Base-by-base conservation (phyloP, 2,888 invertebrate genomes). In the Hypercompe scribonia region DNA sequence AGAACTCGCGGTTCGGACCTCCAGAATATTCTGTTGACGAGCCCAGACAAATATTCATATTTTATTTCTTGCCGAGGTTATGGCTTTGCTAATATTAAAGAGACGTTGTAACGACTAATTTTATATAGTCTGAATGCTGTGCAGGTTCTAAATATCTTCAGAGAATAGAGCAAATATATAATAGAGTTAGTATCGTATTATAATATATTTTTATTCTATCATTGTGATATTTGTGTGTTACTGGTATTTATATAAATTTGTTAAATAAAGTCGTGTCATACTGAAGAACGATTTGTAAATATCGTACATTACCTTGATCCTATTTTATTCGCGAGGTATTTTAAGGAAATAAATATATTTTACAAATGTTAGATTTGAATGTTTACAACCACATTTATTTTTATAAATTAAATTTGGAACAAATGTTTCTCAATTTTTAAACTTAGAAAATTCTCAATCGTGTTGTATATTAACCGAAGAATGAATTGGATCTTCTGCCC, bases 31-130 rank as follows among this genome's bases (percentile, higher is more conserved):
- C 85, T 88, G 89, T 89, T 90, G 89, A 89, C 87, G 88, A 88
- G 85, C 86, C 88, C 90, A 88, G 90, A 89, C 94, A 93, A 94
- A 95, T 93, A 94, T 94, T 94, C 93, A 95, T 95, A 94, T 94
- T 94, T 94, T 93, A 95, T 95, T 94, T 91, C 86, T 86, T 83
- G 82, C 86, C 82, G 84, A 82, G 83, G 85, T 88, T 92, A 90
- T 90, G 89, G 89, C 87, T 85, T 86, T 87, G 92, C 91, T 92
- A 90, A 91, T 90, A 89, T 87, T 86, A 91, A 91, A 91, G 39
- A 64, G 63, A 18, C 8, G 33, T 34, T 68, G 4, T 21, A 33
- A 50, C 21, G 31, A 50, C 67, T 67, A 67, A 67, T 67, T 39
- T 66, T 61, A 24, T 28, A 1, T 31, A 61, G 28, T 42, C 34